Evolutionary conservation across 2,113 vertebrate species (phyloP).

Genomic region (Epinephelus lanceolatus): DNA sequence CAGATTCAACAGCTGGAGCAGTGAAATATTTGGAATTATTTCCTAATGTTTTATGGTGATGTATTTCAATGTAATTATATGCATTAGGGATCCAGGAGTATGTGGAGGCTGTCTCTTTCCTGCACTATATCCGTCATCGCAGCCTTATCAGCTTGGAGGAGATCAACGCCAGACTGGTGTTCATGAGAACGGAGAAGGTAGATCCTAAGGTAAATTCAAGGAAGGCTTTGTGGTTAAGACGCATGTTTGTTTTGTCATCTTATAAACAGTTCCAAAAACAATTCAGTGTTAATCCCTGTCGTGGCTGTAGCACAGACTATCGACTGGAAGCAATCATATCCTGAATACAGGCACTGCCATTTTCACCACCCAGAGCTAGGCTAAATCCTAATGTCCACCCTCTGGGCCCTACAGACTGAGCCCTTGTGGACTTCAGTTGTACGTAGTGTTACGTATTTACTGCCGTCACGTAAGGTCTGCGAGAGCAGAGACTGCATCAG

Average conservation of each 20-base stretch:
- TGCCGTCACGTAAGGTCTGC: too few species aligned
- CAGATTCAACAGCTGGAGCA: neutral
- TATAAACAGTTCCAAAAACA: neutral
- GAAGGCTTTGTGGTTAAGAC: neutral
- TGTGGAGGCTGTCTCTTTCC: slow-evolving; percentile 95
- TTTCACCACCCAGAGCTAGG: too few species aligned
- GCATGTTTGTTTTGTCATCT: neutral
- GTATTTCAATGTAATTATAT: slow-evolving; percentile 6
- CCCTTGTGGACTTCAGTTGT: too few species aligned
- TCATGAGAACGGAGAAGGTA: slow-evolving; percentile 84
- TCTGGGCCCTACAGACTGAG: too few species aligned
- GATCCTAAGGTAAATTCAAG: slow-evolving; percentile 74
- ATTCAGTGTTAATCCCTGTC: neutral
- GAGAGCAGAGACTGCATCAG: too few species aligned
- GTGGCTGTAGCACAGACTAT: too few species aligned
- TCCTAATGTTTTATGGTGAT: neutral
- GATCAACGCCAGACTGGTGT: slow-evolving; percentile 93
- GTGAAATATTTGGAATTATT: neutral
- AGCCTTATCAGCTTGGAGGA: slow-evolving; percentile 94
- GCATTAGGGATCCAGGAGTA: slow-evolving; percentile 95
- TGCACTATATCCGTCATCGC: slow-evolving; percentile 94
- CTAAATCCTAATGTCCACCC: too few species aligned
- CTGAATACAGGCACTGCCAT: too few species aligned
- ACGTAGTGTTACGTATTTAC: too few species aligned
- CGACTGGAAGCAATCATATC: too few species aligned